Evolutionary conservation across 2,888 invertebrate species (phyloP), one percentile per base, ranked within the genome.

Genomic region (Hermodice carunculata): DNA sequence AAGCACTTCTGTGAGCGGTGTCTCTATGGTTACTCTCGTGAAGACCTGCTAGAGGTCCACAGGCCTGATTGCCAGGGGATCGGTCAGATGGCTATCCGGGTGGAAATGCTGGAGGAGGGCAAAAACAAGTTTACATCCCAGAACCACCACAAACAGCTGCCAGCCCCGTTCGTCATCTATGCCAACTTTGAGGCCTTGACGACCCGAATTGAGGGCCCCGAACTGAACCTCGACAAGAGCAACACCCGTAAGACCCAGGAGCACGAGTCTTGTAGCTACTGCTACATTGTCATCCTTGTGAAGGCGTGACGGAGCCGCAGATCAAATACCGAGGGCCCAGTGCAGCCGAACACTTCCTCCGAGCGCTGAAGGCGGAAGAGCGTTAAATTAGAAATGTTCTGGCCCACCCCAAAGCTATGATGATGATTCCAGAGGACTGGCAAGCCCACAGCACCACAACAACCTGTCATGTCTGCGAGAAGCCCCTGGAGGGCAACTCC

Each of bases 131-230:
- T n/a, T n/a, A n/a, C n/a, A n/a, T n/a, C n/a, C n/a, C n/a, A n/a
- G n/a, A n/a, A n/a, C n/a, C n/a, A n/a, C n/a, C n/a, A n/a, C n/a
- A n/a, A n/a, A n/a, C n/a, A n/a, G n/a, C n/a, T n/a, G n/a, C n/a
- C n/a, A n/a, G n/a, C n/a, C n/a, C n/a, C n/a, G n/a, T n/a, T n/a
- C n/a, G n/a, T n/a, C n/a, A n/a, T n/a, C n/a, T n/a, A n/a, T n/a
- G n/a, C n/a, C n/a, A n/a, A n/a, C n/a, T n/a, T n/a, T 46, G 65
- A 70, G 48, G 59, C 59, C 14, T 42, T 69, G 0, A 67, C 54
- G 8, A 65, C 52, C 28, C 46, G 48, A 19, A 22, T 66, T 2
- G 40, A 28, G 31, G 53, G 58, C 17, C 32, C 62, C 11, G 66
- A 46, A 40, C 62, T 44, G 1, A 43, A 67, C 31, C 62, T 57